Evolutionary conservation across 2,888 invertebrate species (phyloP).

Genomic region (Gymnoscelis rufifasciata): DNA sequence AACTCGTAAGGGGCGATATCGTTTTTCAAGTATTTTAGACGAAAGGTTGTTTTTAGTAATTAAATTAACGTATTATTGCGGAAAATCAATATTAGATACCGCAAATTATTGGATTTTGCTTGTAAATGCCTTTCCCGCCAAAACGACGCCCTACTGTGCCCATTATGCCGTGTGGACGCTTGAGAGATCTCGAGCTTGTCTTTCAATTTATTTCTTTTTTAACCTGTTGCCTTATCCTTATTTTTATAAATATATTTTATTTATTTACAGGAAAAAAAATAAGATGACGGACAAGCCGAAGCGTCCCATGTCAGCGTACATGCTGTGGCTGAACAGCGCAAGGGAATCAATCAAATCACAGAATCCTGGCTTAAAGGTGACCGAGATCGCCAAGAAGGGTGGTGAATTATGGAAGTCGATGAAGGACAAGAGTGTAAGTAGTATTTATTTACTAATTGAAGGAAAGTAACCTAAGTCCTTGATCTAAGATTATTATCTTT

Average conservation of each 20-base stretch:
- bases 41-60: constrained; percentile 30
- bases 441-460: not conserved
- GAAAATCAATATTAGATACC: constrained; percentile 25
- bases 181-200: constrained; percentile 31
- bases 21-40: constrained; percentile 46
- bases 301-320: constrained; percentile 94
- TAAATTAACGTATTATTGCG: constrained; percentile 28
- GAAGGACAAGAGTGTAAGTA: constrained; percentile 89
- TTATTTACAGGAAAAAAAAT: constrained; percentile 73
- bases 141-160: constrained; percentile 67
- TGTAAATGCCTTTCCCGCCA: constrained; percentile 73
- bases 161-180: constrained; percentile 46
- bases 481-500: too few relatives aligned
- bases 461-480: too few relatives aligned
- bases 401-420: constrained; percentile 97
- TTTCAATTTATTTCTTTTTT: constrained; percentile 43
- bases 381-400: constrained; percentile 95
- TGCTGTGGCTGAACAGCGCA: constrained; percentile 95
- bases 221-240: constrained; percentile 50
- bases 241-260: constrained; percentile 29
- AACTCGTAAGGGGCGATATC: constrained; percentile 74
- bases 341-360: constrained; percentile 93
- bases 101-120: constrained; percentile 25
- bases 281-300: constrained; percentile 95
- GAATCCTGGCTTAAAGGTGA: constrained; percentile 93